Conservation (phyloP, 2,888 invertebrate species). For the Acleris sparsana region DNA sequence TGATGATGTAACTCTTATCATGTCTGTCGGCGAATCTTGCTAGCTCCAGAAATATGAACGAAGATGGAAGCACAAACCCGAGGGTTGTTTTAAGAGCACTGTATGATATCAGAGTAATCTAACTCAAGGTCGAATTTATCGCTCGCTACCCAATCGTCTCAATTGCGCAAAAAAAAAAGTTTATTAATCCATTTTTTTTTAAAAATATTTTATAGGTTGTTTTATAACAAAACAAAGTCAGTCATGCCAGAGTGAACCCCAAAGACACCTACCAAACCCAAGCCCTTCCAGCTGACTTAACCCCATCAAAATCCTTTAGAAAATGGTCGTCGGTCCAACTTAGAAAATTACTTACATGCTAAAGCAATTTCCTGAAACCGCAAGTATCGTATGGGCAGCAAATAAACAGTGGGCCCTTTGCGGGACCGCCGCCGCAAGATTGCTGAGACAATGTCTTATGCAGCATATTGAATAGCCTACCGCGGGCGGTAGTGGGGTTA, state of each 20-base stretch:
- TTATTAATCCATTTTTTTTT: too few species aligned
- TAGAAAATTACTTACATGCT: constrained; percentile 81
- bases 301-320: constrained; percentile 55
- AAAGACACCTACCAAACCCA: not conserved
- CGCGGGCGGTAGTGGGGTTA: constrained; percentile 16
- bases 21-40: too few species aligned
- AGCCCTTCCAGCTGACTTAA: constrained; percentile 44
- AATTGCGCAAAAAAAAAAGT: too few species aligned
- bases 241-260: not conserved
- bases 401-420: constrained; percentile 74
- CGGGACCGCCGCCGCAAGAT: constrained; percentile 73
- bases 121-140: too few species aligned
- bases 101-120: too few species aligned
- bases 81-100: too few species aligned
- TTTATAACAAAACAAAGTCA: too few species aligned
- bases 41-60: too few species aligned
- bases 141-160: too few species aligned
- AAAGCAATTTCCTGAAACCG: constrained; percentile 74
- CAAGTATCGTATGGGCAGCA: constrained; percentile 70
- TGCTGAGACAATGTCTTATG: constrained; percentile 71
- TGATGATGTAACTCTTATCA: too few species aligned
- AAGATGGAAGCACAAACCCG: too few species aligned
- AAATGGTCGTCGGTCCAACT: constrained; percentile 64
- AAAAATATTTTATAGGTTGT: too few species aligned
- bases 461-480: constrained; percentile 51